These are phyloP conservation scores for Phyllotreta cruciferae DNA, from an alignment of 2,888 invertebrate species.

Conservation along the genomic window DNA sequence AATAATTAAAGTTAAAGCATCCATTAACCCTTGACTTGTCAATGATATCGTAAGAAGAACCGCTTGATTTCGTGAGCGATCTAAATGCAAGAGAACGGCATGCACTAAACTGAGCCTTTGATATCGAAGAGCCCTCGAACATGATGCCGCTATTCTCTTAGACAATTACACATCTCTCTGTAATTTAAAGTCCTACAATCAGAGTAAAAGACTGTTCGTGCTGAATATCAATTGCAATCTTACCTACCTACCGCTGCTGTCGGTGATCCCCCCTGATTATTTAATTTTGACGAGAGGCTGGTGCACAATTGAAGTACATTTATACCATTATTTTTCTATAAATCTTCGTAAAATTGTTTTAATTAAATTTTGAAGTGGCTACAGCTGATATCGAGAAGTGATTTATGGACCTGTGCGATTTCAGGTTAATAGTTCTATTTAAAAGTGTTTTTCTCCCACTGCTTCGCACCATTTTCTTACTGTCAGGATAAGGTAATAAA, in stretches of 20 bases:
- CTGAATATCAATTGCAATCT: conserved; percentile 6
- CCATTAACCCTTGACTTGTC: too few relatives aligned
- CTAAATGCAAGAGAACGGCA: conserved; percentile 9
- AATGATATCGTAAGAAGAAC: background rate
- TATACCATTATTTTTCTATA: too few relatives aligned
- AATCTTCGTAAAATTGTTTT: too few relatives aligned
- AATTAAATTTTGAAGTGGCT: too few relatives aligned
- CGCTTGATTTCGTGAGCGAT: background rate
- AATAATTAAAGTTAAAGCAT: too few relatives aligned
- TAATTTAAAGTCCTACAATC: conserved; percentile 11
- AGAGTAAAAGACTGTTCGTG: conserved; percentile 6
- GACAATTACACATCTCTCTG: conserved; percentile 12
- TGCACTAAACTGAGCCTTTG: conserved; percentile 11
- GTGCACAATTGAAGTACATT: too few relatives aligned
- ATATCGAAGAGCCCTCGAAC: conserved; percentile 10
- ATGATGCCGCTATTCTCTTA: conserved; percentile 3
- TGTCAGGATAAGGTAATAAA: conserved; percentile 20
- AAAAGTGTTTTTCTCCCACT: conserved; percentile 5
- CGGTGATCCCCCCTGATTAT: too few relatives aligned
- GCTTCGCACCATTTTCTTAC: conserved; percentile 15
- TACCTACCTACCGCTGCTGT: too few relatives aligned
- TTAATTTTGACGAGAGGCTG: too few relatives aligned
- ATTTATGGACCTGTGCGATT: conserved; percentile 4
- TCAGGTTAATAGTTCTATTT: conserved; percentile 16
- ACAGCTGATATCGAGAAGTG: background rate